Conservation (phyloP, 2,888 invertebrate species). For the Pyralis farinalis region DNA sequence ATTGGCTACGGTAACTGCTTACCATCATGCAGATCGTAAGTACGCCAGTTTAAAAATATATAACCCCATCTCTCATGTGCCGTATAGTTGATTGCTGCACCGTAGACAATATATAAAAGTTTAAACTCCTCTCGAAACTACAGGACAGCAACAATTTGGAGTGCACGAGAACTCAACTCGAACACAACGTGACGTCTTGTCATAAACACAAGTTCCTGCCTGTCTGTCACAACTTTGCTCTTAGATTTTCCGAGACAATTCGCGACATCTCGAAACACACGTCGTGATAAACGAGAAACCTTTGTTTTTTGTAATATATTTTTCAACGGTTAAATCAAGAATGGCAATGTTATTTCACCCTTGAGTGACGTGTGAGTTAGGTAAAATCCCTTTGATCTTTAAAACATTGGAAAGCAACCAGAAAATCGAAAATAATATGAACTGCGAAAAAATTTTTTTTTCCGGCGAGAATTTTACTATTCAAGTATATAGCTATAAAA, state of each 20-base stretch:
- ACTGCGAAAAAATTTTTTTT: neutral
- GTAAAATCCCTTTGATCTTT: conserved; percentile 7
- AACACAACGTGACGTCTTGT: conserved; percentile 26
- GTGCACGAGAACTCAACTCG: conserved; percentile 12
- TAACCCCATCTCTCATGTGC: too few species aligned
- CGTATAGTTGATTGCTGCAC: too few species aligned
- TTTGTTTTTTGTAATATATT: conserved; percentile 4
- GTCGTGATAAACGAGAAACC: conserved; percentile 1
- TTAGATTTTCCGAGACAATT: conserved; percentile 17
- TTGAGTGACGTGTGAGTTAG: conserved; percentile 8
- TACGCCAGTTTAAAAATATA: too few species aligned
- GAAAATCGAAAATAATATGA: conserved; percentile 3
- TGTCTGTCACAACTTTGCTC: conserved; percentile 20
- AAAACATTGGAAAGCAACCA: conserved; percentile 1
- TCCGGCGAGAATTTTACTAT: too few species aligned
- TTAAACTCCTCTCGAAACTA: conserved; percentile 13
- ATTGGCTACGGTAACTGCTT: too few species aligned
- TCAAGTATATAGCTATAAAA: too few species aligned
- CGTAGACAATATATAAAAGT: conserved; percentile 9
- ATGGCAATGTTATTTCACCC: conserved; percentile 6
- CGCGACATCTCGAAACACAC: conserved; percentile 1
- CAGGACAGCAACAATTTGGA: conserved; percentile 21
- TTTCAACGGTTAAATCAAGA: conserved; percentile 6
- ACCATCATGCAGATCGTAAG: too few species aligned
- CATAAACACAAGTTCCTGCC: conserved; percentile 26